Base-by-base conservation (phyloP, 2,113 vertebrate species). In the Vulpes vulpes region DNA sequence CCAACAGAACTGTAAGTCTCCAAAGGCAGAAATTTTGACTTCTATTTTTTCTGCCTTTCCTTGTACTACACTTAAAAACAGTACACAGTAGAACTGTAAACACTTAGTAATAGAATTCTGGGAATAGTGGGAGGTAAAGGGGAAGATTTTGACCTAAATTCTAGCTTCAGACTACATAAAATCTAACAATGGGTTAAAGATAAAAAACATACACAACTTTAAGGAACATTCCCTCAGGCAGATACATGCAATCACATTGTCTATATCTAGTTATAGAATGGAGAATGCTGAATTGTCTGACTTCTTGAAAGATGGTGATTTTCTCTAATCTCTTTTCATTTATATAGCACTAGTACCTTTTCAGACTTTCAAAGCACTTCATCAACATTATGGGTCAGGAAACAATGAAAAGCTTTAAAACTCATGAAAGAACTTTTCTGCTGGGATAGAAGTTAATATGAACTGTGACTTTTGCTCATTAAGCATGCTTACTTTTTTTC, bases 401-500 rank as follows among this genome's bases (percentile, higher is more conserved):
- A 92, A 95, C 16, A 79, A 76, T 88, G 43, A 43, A 67, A 92
- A 15, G 49, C 59, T 94, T 95, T 53, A 49, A 59, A 89, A 53
- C n/a, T 67, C 55, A 57, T 62, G 1, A 79, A 93, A 87, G 12
- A 65, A 27, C 8, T 53, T 86, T 87, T 7, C n/a, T 67, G 3
- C 55, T 89, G 11, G 23, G 5, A 57, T 25, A 51, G 60, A 30
- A 17, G 12, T 55, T 79, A 81, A 1, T 92, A 62, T 65, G 23
- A 80, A 20, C 74, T 69, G 12, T 60, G 11, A 3, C 25, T 90
- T 87, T 38, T 65, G 71, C 9, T 4, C 55, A 59, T 35, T 59
- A 95, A 80, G 6, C 16, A 80, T 51, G 14, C 11, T 2, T 51
- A 9, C 5, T n/a, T 82, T 83, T 43, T 82, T 95, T 8, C 35